Base-by-base conservation (phyloP, 2,888 invertebrate genomes). In the Phyllotreta cruciferae region DNA sequence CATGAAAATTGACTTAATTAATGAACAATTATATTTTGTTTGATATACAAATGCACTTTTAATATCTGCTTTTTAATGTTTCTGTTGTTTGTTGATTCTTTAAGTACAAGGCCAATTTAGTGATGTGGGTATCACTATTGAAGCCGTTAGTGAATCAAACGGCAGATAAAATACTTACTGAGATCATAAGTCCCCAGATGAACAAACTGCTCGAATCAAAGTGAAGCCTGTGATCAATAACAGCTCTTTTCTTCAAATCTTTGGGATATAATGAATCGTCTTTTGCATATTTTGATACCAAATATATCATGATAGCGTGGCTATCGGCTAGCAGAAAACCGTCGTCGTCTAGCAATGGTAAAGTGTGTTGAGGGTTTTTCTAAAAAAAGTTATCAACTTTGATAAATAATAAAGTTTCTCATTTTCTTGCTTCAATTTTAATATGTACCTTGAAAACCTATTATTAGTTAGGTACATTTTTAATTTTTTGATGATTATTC, bases 321-420 rank as follows among this genome's bases (percentile, higher is more conserved):
- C 84, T 85, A 66, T 69, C 79, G 75, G 56, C 81, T 14, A 73
- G 62, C 83, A 81, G 62, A 75, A 82, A 84, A 54, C 84, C 85
- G 39, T 82, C 82, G 62, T 83, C 84, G 71, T 84, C 82, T 41
- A 87, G 77, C 6, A 84, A 83, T 7, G 87, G 87, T 47, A 87
- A 76, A 47, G 83, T 83, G 70, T 84, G 85, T 69, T 83, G 82
- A 0, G 85, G 85, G 54, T 73, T 73, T n/a, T 72, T 58, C 73
- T 73, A 62, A 35, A 69, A 65, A 64, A 67, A 24, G 1, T 24
- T 24, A 24, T 24, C 4, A 24, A 24, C 1, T 24, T 24, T 24
- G 24, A 24, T 24, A 24, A 24, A 24, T 24, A 24, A 24, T 24
- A 49, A 9, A 34, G 35, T 1, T 11, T n/a, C 14, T 45, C 8